These are phyloP conservation scores for Cotesia vestalis DNA, from an alignment of 1,140 invertebrate genomes.

Conservation along the genomic window DNA sequence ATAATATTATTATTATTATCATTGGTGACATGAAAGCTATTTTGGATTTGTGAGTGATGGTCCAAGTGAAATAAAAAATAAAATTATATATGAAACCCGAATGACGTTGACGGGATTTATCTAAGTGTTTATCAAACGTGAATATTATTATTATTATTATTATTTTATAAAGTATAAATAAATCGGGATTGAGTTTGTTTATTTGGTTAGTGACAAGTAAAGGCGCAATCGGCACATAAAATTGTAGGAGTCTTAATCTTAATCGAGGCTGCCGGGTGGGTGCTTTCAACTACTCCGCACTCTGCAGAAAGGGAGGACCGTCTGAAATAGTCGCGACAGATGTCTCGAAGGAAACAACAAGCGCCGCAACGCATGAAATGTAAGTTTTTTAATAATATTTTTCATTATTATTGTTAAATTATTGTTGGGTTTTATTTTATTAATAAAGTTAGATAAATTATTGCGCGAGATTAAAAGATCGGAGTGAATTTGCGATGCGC, in stretches of 20 bases:
- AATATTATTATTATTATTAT: no score
- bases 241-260: no score
- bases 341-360: conserved; percentile 66
- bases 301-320: not conserved
- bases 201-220: no score
- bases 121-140: no score
- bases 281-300: no score
- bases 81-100: not conserved
- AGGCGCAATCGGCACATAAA: no score
- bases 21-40: conserved; percentile 25
- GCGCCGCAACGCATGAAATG: conserved; percentile 66
- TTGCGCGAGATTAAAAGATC: not conserved
- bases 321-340: conserved; percentile 52
- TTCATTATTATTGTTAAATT: conserved; percentile 19
- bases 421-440: conserved; percentile 10
- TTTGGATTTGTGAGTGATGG: conserved; percentile 8
- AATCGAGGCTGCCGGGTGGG: no score
- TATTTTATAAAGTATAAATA: no score
- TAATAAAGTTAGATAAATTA: not conserved
- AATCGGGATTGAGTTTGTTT: no score
- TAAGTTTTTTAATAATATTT: conserved; percentile 45
- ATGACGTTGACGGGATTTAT: not conserved
- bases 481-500: not conserved
- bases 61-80: conserved; percentile 10
- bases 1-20: not conserved